phyloP scores from a whole-genome alignment of 2,797 vertebrate genomes.

The Coracias cyanogaster region DNA sequence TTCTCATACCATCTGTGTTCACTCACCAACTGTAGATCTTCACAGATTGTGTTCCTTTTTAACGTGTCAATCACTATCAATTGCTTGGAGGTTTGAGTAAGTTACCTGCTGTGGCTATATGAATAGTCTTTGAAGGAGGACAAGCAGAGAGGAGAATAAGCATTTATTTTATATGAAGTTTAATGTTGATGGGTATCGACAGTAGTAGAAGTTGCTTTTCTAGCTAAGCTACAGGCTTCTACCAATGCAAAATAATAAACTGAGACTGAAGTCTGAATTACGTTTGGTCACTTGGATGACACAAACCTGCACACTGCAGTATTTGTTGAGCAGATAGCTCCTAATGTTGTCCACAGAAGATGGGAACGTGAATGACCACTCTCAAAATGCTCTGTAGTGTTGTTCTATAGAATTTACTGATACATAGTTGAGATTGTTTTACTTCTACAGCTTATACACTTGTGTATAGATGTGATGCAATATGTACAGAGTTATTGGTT shows the following conservation, averaged over 20 bases:
- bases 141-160: neutral
- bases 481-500: neutral
- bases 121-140: neutral
- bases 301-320: neutral
- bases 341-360: neutral
- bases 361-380: neutral
- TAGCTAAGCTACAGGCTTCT: neutral
- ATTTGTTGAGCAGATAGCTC: neutral
- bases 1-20: conserved; percentile 48
- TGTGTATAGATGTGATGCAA: neutral
- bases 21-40: neutral
- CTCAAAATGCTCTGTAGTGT: neutral
- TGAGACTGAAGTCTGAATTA: neutral
- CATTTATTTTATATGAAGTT: neutral
- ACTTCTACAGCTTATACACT: neutral
- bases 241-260: neutral
- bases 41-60: conserved; percentile 39
- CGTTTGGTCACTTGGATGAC: neutral
- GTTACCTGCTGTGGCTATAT: conserved; percentile 44
- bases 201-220: neutral
- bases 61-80: neutral
- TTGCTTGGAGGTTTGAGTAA: neutral
- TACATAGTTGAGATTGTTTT: neutral
- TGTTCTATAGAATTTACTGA: neutral
- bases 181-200: rapidly evolving